Percentiles rank a stretch among this genome's conserved stretches.
Conservation (phyloP, 2,888 invertebrate genomes). For the Silvanus unidentatus region DNA sequence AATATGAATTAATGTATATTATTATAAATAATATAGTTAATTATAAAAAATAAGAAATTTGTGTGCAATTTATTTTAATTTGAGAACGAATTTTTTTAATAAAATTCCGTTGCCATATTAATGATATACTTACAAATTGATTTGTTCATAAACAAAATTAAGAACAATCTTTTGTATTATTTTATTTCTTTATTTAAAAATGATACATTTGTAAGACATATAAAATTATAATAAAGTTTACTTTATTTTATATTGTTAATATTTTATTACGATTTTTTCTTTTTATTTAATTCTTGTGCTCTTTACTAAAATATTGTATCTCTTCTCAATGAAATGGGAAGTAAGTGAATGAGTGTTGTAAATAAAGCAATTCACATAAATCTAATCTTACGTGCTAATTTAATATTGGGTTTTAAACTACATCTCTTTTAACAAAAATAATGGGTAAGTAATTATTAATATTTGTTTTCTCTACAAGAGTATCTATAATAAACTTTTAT, state of each 20-base stretch:
- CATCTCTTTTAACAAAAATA: slow-evolving; percentile 6
- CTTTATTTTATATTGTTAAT: slow-evolving; percentile 25
- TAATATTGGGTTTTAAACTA: slow-evolving; percentile 4
- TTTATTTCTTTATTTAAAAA: slow-evolving; percentile 35
- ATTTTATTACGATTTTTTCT: slow-evolving; percentile 16
- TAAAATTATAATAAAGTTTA: slow-evolving; percentile 36
- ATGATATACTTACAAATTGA: too few relatives aligned
- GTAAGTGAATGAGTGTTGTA: slow-evolving; percentile 11
- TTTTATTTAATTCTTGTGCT: slow-evolving; percentile 9
- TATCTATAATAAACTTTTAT: too few relatives aligned
- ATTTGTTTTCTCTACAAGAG: too few relatives aligned
- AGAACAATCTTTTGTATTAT: slow-evolving; percentile 16
- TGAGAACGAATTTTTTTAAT: too few relatives aligned
- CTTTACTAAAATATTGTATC: slow-evolving; percentile 12
- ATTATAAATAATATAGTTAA: too few relatives aligned
- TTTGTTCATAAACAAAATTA: too few relatives aligned
- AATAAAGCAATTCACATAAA: too few relatives aligned
- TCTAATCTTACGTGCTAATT: too few relatives aligned
- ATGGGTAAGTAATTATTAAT: background rate
- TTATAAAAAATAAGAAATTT: too few relatives aligned
- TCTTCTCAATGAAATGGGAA: slow-evolving; percentile 11
- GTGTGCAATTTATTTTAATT: too few relatives aligned
- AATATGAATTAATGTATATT: too few relatives aligned
- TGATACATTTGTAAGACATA: slow-evolving; percentile 32
- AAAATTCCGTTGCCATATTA: too few relatives aligned